Percentiles rank a stretch among this genome's conserved stretches.
phyloP scores from a whole-genome alignment of 1,140 invertebrate genomes.

The Drosophila ironensis region DNA sequence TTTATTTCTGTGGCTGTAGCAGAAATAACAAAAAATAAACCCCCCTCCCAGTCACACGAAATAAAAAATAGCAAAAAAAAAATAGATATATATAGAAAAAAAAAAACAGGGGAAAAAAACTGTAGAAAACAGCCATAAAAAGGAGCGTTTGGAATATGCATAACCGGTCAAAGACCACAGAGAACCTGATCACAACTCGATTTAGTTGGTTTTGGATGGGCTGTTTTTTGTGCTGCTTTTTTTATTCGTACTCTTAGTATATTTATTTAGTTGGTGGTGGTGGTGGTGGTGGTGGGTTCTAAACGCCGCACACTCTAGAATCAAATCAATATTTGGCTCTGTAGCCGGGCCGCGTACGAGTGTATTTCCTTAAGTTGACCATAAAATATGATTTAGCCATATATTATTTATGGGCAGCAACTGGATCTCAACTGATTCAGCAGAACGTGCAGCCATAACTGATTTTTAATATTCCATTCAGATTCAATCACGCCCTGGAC shows the following conservation, averaged over 20 bases:
- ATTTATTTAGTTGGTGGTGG: neutral
- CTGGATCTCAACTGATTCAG: conserved; percentile 22
- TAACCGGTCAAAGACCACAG: conserved; percentile 66
- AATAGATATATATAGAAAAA: conserved; percentile 1
- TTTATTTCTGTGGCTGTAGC: conserved; percentile 63
- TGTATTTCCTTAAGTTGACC: conserved; percentile 61
- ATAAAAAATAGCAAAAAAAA: conserved; percentile 14
- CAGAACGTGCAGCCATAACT: conserved; percentile 40
- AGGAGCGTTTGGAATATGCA: conserved; percentile 68
- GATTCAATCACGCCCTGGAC: conserved; percentile 40
- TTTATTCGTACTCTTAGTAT: neutral
- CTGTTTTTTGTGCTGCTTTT: neutral
- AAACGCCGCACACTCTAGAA: conserved; percentile 7
- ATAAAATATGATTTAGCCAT: conserved; percentile 57
- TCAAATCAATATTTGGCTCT: neutral
- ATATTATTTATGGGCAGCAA: conserved; percentile 48
- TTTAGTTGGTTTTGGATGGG: conserved; percentile 25
- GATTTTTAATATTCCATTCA: conserved; percentile 43
- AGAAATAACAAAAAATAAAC: conserved; percentile 53
- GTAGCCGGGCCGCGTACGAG: neutral
- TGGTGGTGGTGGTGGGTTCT: no score
- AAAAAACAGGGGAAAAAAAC: conserved; percentile 20
- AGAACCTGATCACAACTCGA: conserved; percentile 52
- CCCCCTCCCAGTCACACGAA: neutral
- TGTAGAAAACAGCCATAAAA: conserved; percentile 72